These are phyloP conservation scores for Silurus asotus DNA, from an alignment of 2,113 vertebrate genomes.

Conservation along the genomic window DNA sequence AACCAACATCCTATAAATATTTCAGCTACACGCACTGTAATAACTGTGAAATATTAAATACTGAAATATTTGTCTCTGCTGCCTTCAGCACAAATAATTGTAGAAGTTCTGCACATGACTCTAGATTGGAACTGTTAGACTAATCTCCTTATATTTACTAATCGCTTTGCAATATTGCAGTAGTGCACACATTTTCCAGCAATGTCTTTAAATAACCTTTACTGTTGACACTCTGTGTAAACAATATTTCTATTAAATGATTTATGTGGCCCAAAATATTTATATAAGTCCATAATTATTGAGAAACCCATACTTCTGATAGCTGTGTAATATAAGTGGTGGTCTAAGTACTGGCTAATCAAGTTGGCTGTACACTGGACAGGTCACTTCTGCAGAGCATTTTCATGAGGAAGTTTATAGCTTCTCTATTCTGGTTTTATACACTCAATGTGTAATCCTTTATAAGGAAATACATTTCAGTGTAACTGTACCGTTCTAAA, in stretches of 20 bases:
- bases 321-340: background rate
- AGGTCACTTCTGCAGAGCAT: background rate
- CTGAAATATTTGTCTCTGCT: background rate
- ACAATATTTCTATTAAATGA: background rate
- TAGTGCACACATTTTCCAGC: background rate
- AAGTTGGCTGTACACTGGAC: background rate
- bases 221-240: background rate
- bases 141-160: background rate
- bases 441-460: background rate
- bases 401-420: background rate
- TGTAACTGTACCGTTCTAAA: background rate
- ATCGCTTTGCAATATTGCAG: background rate
- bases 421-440: background rate
- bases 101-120: background rate
- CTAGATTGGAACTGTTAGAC: background rate
- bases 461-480: background rate
- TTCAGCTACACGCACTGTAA: background rate
- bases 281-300: background rate
- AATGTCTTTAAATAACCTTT: background rate
- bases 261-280: background rate
- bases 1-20: background rate
- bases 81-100: background rate
- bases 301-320: background rate
- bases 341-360: constrained; percentile 1
- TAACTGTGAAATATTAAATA: too few species aligned